These are phyloP conservation scores for Pongo abelii DNA, from an alignment of 2,113 vertebrate species.

Conservation along the genomic window DNA sequence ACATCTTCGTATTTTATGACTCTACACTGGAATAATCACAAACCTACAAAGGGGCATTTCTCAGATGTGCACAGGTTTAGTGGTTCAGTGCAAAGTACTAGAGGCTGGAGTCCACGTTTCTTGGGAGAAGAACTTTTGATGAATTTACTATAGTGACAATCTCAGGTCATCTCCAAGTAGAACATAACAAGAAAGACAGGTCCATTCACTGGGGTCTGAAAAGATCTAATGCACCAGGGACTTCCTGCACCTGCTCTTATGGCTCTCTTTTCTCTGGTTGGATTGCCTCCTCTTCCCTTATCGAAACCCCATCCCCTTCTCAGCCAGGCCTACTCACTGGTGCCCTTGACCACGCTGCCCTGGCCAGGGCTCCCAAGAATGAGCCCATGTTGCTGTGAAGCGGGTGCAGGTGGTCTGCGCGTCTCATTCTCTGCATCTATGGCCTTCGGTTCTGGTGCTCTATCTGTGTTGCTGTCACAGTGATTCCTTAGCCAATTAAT, in stretches of 20 bases:
- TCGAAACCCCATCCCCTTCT: background rate
- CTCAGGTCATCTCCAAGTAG: background rate
- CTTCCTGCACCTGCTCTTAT: background rate
- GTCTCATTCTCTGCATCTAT: background rate
- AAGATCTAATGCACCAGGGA: background rate
- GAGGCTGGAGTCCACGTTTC: background rate
- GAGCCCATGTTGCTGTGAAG: background rate
- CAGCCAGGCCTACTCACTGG: too few relatives aligned
- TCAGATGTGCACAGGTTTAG: background rate
- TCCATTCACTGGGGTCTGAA: background rate
- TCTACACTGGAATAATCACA: background rate
- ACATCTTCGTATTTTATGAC: background rate
- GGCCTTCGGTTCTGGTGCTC: background rate
- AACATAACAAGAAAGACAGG: background rate
- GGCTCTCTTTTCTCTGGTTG: background rate
- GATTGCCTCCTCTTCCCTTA: background rate
- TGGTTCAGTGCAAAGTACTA: background rate
- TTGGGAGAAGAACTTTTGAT: background rate
- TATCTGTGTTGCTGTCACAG: slow-evolving; percentile 8
- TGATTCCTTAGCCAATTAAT: slow-evolving; percentile 39
- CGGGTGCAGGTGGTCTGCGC: accelerated
- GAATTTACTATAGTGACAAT: background rate
- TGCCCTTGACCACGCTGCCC: accelerated
- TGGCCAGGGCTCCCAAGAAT: accelerated
- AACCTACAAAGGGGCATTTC: background rate